phyloP scores from a whole-genome alignment of 64 coral and sea anemone species.

The Montipora foliosa region DNA sequence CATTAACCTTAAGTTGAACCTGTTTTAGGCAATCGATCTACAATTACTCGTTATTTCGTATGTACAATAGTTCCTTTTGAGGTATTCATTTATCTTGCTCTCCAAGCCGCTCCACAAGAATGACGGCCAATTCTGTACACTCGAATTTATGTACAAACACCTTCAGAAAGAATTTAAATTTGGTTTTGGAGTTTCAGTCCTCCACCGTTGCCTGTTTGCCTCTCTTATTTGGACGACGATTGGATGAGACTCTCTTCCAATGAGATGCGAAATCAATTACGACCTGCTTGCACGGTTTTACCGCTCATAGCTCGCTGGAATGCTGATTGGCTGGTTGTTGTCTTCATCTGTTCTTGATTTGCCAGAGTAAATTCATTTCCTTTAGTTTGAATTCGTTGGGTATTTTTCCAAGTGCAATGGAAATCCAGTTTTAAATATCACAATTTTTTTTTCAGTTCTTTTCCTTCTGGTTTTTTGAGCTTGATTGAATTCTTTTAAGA shows the following conservation, averaged over 20 bases:
- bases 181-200: not conserved
- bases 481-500: not conserved
- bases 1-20: not conserved
- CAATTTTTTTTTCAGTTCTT: not conserved
- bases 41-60: not conserved
- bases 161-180: not conserved
- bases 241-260: not conserved
- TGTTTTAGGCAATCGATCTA: not conserved
- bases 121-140: not conserved
- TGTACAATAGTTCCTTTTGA: not conserved
- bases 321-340: not conserved
- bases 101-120: not conserved
- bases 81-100: not conserved
- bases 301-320: not conserved
- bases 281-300: not conserved
- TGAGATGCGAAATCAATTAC: not conserved
- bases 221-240: not conserved
- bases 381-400: not conserved
- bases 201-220: not conserved
- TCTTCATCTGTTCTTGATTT: not conserved
- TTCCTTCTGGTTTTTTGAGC: not conserved
- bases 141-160: not conserved
- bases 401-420: not conserved
- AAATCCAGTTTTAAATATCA: not conserved
- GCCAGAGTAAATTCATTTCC: not conserved